Base-by-base conservation (phyloP, 1,140 invertebrate genomes). In the Drosophila saltans region DNA sequence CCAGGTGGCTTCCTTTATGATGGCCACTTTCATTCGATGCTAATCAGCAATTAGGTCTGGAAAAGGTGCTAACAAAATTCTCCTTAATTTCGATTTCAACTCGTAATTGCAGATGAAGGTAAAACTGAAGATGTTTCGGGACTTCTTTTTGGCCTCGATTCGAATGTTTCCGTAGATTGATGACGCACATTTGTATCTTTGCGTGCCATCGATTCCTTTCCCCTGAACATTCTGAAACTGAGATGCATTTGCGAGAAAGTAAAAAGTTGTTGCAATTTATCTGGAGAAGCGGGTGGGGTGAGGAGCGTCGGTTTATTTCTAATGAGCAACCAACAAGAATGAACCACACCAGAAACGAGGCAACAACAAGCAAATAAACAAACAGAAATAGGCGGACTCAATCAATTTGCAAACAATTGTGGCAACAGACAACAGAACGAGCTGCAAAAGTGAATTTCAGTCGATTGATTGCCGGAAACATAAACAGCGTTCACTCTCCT, bases 391-490 rank as follows among this genome's bases (percentile, higher is more conserved):
- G 39, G 39, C 39, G 39, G 39, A 40, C 39, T 40, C 68, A 66
- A 78, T 78, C 71, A 77, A 80, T 80, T 84, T 74, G 81, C 74
- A 80, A 74, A 74, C 81, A 36, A 36, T 36, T 36, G 33, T 36
- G 33, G 33, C 33, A 36, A 36, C 75, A 78, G 63, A 56, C 66
- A 67, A 77, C 65, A 59, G 66, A 68, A 72, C 74, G 57, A 72
- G 41, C 66, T 67, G 56, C 56, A 59, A 41, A 45, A 71, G 67
- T 55, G 67, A 85, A 73, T 79, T 72, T 75, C 66, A 65, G 72
- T 36, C 75, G 72, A 81, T 81, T 86, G 79, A 86, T 86, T 88
- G 82, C 79, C 79, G 82, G 82, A 86, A 88, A 86, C 84, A 82
- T 86, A 86, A 86, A 82, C 80, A 80, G 72, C 48, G 43, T 60